These are phyloP conservation scores for Zaprionus davidi DNA, from an alignment of 1,140 invertebrate species.

Conservation along the genomic window DNA sequence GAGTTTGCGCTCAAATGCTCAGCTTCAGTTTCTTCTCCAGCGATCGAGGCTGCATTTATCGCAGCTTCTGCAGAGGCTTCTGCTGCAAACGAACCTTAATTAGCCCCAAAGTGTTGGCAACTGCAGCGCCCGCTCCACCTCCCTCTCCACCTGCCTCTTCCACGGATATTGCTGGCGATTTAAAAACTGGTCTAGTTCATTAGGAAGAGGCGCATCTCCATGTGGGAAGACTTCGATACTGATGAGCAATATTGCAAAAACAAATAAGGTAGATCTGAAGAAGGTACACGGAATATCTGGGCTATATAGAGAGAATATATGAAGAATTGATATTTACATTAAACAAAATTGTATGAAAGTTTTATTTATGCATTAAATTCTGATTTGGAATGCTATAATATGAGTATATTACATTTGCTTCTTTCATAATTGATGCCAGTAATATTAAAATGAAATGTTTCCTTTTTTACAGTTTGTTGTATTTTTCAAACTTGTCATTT, in stretches of 20 bases:
- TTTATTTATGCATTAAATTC: neutral
- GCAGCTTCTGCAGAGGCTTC: conserved; percentile 22
- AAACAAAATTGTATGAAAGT: neutral
- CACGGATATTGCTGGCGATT: neutral
- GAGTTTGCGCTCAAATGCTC: conserved; percentile 34
- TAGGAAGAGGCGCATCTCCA: neutral
- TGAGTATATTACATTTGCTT: no score
- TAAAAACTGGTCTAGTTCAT: conserved; percentile 4
- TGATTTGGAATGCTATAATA: no score
- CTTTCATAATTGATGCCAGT: no score
- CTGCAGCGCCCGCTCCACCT: conserved; percentile 24
- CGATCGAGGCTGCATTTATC: conserved; percentile 37
- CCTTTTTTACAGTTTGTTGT: no score
- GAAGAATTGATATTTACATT: neutral
- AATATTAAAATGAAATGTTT: no score
- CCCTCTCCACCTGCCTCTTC: conserved; percentile 9
- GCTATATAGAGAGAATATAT: neutral
- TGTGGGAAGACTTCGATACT: neutral
- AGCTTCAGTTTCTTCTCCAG: neutral
- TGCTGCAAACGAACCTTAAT: conserved; percentile 61
- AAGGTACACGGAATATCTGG: neutral
- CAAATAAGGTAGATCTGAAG: neutral
- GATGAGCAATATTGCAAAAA: neutral
- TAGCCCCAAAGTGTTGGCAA: conserved; percentile 69
- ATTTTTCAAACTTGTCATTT: no score